Percentiles rank a stretch among this genome's conserved stretches.
Conservation (phyloP, 1,140 invertebrate genomes). For the Drosophila lini region DNA sequence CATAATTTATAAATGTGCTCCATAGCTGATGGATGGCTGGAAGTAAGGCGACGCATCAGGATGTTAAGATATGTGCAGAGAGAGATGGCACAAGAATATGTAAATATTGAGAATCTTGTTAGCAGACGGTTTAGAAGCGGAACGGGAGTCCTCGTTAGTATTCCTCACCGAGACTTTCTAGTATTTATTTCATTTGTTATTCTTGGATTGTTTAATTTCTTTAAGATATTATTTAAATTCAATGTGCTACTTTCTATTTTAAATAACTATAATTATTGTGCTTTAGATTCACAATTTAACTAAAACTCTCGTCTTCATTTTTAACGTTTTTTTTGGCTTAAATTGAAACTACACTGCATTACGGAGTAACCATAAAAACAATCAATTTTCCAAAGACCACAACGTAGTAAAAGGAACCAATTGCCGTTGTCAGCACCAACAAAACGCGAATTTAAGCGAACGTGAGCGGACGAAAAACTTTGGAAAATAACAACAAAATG, state of each 20-base stretch:
- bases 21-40: slow-evolving; percentile 55
- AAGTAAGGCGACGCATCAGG: slow-evolving; percentile 52
- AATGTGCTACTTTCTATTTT: not conserved
- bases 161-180: not conserved
- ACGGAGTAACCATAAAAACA: slow-evolving; percentile 10
- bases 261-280: not conserved
- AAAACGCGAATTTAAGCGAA: slow-evolving; percentile 14
- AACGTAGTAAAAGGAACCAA: slow-evolving; percentile 6
- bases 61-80: slow-evolving; percentile 9
- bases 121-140: not conserved
- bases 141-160: not conserved
- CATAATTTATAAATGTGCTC: slow-evolving; percentile 73
- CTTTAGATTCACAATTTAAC: not conserved
- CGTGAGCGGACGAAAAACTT: slow-evolving; percentile 18
- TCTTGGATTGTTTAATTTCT: not conserved
- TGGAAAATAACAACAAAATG: slow-evolving; percentile 9
- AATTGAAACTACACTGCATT: not conserved
- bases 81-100: slow-evolving; percentile 12
- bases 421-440: slow-evolving; percentile 28
- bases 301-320: not conserved
- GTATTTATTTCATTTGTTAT: not conserved
- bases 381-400: slow-evolving; percentile 31
- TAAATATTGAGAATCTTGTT: slow-evolving; percentile 42
- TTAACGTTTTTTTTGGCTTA: no score
- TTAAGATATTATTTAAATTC: no score